These are phyloP conservation scores for Keiferia lycopersicella DNA, from an alignment of 2,888 invertebrate species.

Conservation along the genomic window DNA sequence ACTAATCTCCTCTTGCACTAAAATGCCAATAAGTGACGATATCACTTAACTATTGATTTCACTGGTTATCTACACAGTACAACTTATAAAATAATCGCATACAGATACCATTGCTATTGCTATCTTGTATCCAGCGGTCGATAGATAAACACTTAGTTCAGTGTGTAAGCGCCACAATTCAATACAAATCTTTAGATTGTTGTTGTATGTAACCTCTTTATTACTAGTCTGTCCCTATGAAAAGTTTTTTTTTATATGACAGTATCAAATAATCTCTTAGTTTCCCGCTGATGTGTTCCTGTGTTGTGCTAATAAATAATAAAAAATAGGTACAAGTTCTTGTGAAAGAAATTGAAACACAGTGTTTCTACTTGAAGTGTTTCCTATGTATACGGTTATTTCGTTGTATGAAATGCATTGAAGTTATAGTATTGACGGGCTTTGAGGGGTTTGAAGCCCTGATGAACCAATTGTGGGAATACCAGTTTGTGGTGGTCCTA, in stretches of 20 bases:
- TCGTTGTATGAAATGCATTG: neutral
- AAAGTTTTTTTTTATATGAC: neutral
- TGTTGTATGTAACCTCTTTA: neutral
- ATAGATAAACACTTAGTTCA: neutral
- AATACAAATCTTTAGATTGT: neutral
- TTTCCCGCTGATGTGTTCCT: neutral
- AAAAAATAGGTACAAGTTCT: no score
- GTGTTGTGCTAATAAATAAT: no score
- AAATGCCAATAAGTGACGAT: neutral
- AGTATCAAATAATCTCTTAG: neutral
- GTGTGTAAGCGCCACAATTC: constrained; percentile 1
- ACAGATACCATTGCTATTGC: neutral
- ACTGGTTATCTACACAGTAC: neutral
- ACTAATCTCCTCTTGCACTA: neutral
- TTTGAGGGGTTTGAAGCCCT: neutral
- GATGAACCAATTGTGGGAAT: neutral
- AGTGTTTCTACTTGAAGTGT: no score
- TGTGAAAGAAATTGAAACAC: no score
- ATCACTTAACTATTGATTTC: neutral
- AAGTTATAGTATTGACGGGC: neutral
- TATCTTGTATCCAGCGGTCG: neutral
- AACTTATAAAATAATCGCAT: neutral
- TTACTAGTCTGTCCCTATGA: neutral
- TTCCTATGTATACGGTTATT: no score
- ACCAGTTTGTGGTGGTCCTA: neutral